Conservation (phyloP, 1,140 invertebrate genomes). For the Lasioglossum albipes region DNA sequence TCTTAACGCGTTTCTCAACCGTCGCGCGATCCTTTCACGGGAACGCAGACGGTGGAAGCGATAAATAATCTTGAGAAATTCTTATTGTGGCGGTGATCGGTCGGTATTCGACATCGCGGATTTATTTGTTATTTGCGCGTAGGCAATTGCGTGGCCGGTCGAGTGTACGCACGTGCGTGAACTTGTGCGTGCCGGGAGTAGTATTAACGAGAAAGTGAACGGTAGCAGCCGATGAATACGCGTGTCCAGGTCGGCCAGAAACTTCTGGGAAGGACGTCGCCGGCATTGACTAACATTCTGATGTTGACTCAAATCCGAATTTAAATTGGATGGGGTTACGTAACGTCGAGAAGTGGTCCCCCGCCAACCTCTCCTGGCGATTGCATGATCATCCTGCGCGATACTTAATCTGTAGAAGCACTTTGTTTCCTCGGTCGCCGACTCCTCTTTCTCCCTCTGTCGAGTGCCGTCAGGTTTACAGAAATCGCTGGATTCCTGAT, state of each 20-base stretch:
- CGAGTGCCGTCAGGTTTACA: neutral
- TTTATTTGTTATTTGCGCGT: slow-evolving; percentile 40
- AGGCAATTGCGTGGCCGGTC: slow-evolving; percentile 9
- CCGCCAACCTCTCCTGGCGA: neutral
- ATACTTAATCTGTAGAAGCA: neutral
- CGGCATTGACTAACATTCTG: neutral
- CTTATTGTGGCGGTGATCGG: slow-evolving; percentile 15
- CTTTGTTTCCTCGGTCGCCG: neutral
- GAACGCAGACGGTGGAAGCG: slow-evolving; percentile 3
- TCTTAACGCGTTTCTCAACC: neutral
- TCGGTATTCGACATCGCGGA: slow-evolving; percentile 7
- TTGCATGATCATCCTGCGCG: neutral
- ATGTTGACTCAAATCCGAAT: neutral
- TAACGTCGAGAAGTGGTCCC: neutral
- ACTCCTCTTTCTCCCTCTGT: neutral
- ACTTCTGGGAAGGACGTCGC: slow-evolving; percentile 43
- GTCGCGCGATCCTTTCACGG: neutral
- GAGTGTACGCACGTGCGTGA: slow-evolving; percentile 33
- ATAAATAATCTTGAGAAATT: neutral
- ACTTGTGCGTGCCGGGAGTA: neutral
- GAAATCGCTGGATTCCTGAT: neutral
- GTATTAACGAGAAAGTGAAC: slow-evolving; percentile 50
- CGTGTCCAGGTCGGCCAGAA: slow-evolving; percentile 7
- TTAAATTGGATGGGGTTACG: neutral
- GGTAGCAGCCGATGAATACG: slow-evolving; percentile 5